Evolutionary conservation across 2,888 invertebrate genomes (phyloP), one percentile per base, ranked within the genome.

Genomic region (Gandaritis pyraliata): DNA sequence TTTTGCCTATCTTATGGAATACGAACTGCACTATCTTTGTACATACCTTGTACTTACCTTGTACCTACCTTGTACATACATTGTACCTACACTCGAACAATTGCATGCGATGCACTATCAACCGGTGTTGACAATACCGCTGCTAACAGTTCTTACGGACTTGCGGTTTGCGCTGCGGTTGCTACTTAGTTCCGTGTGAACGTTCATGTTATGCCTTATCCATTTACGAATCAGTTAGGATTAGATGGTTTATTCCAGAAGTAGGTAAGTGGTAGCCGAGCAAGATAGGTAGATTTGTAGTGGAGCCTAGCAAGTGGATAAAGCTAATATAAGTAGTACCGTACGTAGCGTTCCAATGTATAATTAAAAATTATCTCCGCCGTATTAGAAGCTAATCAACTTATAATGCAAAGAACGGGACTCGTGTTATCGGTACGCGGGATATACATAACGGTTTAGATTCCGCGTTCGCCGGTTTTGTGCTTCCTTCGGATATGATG

Each of bases 101-200:
- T 23, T 45, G 58, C 43, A 43, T 49, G 18, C 49, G 15, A 49
- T 51, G 39, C 47, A 52, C 16, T 30, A 18, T 30, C 52, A 7
- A 52, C 43, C 57, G 48, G 61, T 61, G 56, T 38, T 41, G 46
- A 7, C 49, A 11, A 36, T 58, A 66, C 58, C 61, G 52, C 57
- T 60, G 61, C 54, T 36, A 23, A 39, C 55, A 52, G 52, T 61
- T 53, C 50, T 45, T 51, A 45, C 50, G 33, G 57, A 36, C 45
- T 36, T 50, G 49, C 7, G 41, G 49, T 16, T 29, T 55, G 39
- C 47, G 29, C 36, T 43, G 43, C 43, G 49, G 49, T 57, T 50
- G 50, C 43, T 50, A 36, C 36, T 33, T 30, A 13, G 38, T 46
- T 58, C 51, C 45, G 49, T 58, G 36, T 58, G 50, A 57, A 49